Evolutionary conservation across 2,797 vertebrate species (phyloP).

Genomic region (Leucoraja ocellata): DNA sequence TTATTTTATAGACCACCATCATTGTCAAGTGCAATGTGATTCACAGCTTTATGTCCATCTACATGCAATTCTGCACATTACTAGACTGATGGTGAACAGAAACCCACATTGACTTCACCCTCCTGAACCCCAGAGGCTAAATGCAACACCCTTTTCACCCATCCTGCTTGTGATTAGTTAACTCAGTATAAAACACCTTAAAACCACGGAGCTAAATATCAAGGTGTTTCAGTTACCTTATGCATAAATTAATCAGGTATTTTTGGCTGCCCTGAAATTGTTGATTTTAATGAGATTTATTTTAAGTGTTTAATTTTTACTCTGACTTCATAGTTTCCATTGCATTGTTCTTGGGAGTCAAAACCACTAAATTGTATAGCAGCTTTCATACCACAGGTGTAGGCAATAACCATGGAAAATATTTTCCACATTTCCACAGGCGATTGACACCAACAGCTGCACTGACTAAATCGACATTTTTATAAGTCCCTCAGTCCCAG

Average conservation of each 20-base stretch:
- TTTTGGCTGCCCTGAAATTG: neutral
- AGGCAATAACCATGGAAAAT: slow-evolving; percentile 20
- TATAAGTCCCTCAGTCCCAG: slow-evolving; percentile 29
- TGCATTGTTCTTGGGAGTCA: slow-evolving; percentile 6
- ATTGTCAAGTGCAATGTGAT: neutral
- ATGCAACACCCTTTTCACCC: neutral
- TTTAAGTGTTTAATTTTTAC: neutral
- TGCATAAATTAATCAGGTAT: neutral
- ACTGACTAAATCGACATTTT: slow-evolving; percentile 19
- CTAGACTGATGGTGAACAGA: neutral
- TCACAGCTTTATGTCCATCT: no score
- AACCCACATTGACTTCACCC: neutral
- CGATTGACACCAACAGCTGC: slow-evolving; percentile 32
- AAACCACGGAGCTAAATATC: neutral
- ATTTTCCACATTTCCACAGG: slow-evolving; percentile 20
- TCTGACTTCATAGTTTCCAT: slow-evolving; percentile 1
- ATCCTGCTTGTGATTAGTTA: neutral
- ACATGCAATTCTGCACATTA: neutral
- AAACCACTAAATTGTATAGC: neutral
- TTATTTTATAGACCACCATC: neutral
- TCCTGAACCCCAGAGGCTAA: neutral
- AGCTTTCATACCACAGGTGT: slow-evolving; percentile 20
- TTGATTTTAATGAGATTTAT: neutral
- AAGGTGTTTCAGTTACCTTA: neutral
- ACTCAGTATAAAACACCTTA: neutral